phyloP scores from a whole-genome alignment of 92 coral and sea anemone species.

The Actinostola sp. region DNA sequence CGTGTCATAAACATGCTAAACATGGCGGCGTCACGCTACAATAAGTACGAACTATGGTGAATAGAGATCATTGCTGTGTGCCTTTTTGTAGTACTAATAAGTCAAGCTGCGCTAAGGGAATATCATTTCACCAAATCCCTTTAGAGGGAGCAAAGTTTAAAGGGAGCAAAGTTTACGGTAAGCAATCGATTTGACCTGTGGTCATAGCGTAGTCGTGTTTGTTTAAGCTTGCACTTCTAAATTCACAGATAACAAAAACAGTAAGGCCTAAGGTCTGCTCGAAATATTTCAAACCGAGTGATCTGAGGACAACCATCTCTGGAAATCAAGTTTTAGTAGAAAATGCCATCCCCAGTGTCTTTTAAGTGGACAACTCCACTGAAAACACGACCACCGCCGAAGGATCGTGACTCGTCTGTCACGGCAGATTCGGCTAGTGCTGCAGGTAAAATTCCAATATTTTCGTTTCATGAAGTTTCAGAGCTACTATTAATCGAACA shows the following conservation, averaged over 20 bases:
- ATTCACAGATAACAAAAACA: conserved; percentile 14
- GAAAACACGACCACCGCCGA: conserved; percentile 24
- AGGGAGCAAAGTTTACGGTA: conserved; percentile 29
- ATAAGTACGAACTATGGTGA: too few species aligned
- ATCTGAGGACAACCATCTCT: conserved; percentile 14
- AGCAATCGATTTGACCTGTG: too few species aligned
- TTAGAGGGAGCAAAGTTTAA: conserved; percentile 12
- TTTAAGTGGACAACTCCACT: conserved; percentile 21
- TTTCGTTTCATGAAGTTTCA: too few species aligned
- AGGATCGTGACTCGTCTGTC: not conserved
- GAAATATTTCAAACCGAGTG: conserved; percentile 15
- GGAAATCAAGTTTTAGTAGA: conserved; percentile 14
- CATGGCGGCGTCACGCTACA: too few species aligned
- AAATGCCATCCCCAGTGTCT: conserved; percentile 24
- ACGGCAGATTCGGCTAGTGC: not conserved
- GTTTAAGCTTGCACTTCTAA: not conserved
- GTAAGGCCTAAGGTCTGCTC: conserved; percentile 25
- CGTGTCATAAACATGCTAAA: too few species aligned
- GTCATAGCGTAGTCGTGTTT: conserved; percentile 7
- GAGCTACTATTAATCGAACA: too few species aligned
- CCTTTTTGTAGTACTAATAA: too few species aligned
- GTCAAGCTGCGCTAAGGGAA: too few species aligned
- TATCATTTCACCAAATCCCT: too few species aligned
- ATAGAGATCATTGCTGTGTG: too few species aligned
- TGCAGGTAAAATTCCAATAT: conserved; percentile 16